Evolutionary conservation across 2,797 vertebrate genomes (phyloP).

Genomic region (Alectoris magna): DNA sequence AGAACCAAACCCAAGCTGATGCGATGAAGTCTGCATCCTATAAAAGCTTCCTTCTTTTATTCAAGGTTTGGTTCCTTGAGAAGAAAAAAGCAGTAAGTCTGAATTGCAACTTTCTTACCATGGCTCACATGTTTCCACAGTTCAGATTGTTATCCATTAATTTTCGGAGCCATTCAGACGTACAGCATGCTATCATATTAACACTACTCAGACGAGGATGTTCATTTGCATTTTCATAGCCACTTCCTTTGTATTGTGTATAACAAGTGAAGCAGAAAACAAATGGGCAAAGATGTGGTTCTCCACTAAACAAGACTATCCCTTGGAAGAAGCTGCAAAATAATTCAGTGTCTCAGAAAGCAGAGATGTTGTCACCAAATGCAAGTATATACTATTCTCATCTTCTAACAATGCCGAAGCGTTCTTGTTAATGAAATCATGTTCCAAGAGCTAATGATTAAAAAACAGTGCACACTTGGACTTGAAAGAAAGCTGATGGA

Average conservation of each 20-base stretch:
- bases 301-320: not conserved
- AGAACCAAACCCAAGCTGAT: not conserved
- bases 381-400: not conserved
- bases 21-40: not conserved
- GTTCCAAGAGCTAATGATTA: constrained; percentile 38
- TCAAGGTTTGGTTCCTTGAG: not conserved
- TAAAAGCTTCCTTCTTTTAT: constrained; percentile 8
- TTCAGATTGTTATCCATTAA: not conserved
- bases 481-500: constrained; percentile 26
- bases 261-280: constrained; percentile 44
- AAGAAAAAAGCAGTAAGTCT: constrained; percentile 31
- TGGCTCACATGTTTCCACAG: not conserved
- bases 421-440: not conserved
- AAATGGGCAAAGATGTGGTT: constrained; percentile 13
- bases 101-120: constrained; percentile 16
- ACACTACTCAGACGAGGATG: not conserved
- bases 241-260: constrained; percentile 35
- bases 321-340: constrained; percentile 28
- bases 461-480: constrained; percentile 40
- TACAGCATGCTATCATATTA: not conserved
- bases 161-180: constrained; percentile 10
- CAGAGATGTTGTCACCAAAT: not conserved
- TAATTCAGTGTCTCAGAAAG: not conserved
- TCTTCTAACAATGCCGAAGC: constrained; percentile 2
- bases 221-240: constrained; percentile 49